Evolutionary conservation across 2,113 vertebrate genomes (phyloP).

Genomic region (Seriola rivoliana): DNA sequence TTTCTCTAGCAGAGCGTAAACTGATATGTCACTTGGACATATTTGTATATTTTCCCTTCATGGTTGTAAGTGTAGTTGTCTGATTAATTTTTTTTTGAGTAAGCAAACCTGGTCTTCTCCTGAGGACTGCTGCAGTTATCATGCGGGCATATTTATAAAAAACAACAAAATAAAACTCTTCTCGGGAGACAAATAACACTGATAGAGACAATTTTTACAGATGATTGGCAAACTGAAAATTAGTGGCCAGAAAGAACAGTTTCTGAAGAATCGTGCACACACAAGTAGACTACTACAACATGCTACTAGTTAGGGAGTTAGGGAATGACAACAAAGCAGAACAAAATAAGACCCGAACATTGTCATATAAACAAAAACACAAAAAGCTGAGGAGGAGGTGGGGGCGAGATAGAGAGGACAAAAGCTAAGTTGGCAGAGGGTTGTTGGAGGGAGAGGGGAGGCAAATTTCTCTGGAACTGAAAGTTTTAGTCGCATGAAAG

Average conservation of each 20-base stretch:
- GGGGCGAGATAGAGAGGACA: slow-evolving; percentile 54
- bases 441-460: slow-evolving; percentile 56
- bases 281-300: slow-evolving; percentile 92
- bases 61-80: slow-evolving; percentile 38
- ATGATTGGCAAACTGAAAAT: slow-evolving; percentile 82
- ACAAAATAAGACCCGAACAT: slow-evolving; percentile 71
- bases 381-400: slow-evolving; percentile 71
- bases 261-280: slow-evolving; percentile 87
- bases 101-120: slow-evolving; percentile 77
- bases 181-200: slow-evolving; percentile 85
- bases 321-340: slow-evolving; percentile 79
- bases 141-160: slow-evolving; percentile 63
- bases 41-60: slow-evolving; percentile 51
- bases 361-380: slow-evolving; percentile 72
- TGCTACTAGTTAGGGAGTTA: slow-evolving; percentile 90
- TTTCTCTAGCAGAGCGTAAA: slow-evolving; percentile 53
- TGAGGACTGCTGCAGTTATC: slow-evolving; percentile 79
- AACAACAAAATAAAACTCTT: slow-evolving; percentile 63
- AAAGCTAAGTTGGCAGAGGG: slow-evolving; percentile 68
- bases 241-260: slow-evolving; percentile 75
- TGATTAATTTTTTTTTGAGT: slow-evolving; percentile 21
- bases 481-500: slow-evolving; percentile 84
- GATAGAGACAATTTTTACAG: slow-evolving; percentile 81
- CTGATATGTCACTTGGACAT: slow-evolving; percentile 37
- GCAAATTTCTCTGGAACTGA: slow-evolving; percentile 75